A percentile compares a stretch with the other conserved stretches of the same genome.
phyloP scores from a whole-genome alignment of 2,113 vertebrate genomes.

The Lepisosteus osseus region DNA sequence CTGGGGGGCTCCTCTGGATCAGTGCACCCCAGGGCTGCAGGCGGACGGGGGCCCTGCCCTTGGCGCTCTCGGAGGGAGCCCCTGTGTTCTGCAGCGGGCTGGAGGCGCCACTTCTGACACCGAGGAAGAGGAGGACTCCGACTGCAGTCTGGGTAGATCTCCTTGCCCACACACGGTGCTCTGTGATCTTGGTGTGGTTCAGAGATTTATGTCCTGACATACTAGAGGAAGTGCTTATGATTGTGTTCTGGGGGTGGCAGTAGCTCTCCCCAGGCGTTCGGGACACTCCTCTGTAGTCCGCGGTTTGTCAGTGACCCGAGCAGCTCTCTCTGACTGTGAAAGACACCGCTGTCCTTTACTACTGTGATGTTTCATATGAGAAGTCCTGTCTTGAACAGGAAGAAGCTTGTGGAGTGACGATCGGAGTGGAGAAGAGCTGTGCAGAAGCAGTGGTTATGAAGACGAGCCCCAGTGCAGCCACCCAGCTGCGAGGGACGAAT shows the following conservation, averaged over 20 bases:
- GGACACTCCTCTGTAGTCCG: no score
- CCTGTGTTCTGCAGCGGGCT: not conserved
- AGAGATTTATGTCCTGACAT: not conserved
- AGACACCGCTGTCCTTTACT: no score
- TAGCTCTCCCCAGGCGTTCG: no score
- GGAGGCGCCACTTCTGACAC: not conserved
- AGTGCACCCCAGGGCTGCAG: not conserved
- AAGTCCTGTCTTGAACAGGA: constrained; percentile 12
- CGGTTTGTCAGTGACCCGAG: no score
- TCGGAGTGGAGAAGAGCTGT: constrained; percentile 23
- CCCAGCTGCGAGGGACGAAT: constrained; percentile 8
- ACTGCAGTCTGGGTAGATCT: not conserved
- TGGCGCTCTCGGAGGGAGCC: not conserved
- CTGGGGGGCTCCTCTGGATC: no score
- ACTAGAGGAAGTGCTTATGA: not conserved
- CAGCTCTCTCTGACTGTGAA: no score
- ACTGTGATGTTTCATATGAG: not conserved
- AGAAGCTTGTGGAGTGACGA: constrained; percentile 19
- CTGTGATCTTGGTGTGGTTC: not conserved
- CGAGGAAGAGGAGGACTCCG: constrained; percentile 6
- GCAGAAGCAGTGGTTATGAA: not conserved
- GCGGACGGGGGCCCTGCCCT: not conserved
- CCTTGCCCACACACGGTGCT: not conserved
- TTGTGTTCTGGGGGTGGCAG: no score
- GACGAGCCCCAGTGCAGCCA: not conserved